Evolutionary conservation across 2,888 invertebrate species (phyloP).

Genomic region (Amiota minor): DNA sequence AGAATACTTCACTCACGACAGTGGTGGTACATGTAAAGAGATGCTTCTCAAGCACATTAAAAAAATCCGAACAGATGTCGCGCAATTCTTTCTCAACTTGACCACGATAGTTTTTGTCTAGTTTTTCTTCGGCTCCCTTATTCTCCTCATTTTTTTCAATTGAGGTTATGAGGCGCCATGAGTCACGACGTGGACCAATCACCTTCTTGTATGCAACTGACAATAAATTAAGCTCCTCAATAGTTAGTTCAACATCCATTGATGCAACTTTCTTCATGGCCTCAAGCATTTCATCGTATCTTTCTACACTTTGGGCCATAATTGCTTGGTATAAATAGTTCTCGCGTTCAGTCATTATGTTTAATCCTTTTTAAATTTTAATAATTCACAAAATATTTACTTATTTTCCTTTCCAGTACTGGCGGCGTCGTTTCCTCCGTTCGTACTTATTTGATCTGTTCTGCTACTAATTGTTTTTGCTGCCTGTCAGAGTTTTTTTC

Average conservation of each 20-base stretch:
- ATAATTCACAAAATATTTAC: conserved; percentile 65
- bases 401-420: conserved; percentile 67
- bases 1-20: conserved; percentile 98
- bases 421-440: conserved; percentile 59
- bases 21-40: conserved; percentile 93
- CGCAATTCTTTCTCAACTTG: conserved; percentile 97
- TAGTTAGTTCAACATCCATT: conserved; percentile 93
- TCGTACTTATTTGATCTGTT: conserved; percentile 46
- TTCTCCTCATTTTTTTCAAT: conserved; percentile 98
- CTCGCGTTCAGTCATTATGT: conserved; percentile 99
- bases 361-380: conserved; percentile 57
- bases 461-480: conserved; percentile 63
- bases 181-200: conserved; percentile 96
- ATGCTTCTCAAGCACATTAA: conserved; percentile 94
- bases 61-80: conserved; percentile 96
- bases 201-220: conserved; percentile 99
- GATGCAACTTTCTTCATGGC: conserved; percentile 98
- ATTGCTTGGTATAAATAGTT: conserved; percentile 99
- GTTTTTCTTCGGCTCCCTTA: conserved; percentile 93
- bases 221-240: conserved; percentile 96
- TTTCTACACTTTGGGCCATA: conserved; percentile 98
- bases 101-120: conserved; percentile 92
- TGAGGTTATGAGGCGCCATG: conserved; percentile 98
- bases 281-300: conserved; percentile 99
- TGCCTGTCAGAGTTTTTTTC: conserved; percentile 61